phyloP scores from a whole-genome alignment of 2,888 invertebrate genomes.

The Drosophila birchii region DNA sequence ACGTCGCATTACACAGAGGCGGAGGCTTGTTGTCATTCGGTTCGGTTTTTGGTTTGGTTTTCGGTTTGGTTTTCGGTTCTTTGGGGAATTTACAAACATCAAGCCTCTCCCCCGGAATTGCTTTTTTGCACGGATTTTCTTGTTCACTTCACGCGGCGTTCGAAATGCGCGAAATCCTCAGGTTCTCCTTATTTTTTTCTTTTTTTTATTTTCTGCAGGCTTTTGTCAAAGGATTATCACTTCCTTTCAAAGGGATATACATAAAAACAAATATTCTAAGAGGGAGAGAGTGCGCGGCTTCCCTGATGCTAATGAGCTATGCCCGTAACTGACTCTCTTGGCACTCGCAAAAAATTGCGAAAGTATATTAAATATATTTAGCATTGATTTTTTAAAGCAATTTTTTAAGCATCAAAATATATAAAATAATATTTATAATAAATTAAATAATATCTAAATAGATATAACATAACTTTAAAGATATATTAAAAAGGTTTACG shows the following conservation, averaged over 20 bases:
- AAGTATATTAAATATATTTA: background rate
- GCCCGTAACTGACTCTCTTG: constrained; percentile 18
- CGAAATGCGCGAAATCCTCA: constrained; percentile 67
- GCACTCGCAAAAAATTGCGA: background rate
- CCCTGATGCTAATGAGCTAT: constrained; percentile 34
- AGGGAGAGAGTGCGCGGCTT: background rate
- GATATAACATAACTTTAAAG: background rate
- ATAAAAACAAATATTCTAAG: background rate
- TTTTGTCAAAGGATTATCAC: constrained; percentile 80
- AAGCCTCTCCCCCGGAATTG: constrained; percentile 16
- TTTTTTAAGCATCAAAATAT: background rate
- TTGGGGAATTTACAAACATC: constrained; percentile 59
- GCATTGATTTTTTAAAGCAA: background rate
- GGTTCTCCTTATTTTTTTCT: constrained; percentile 16
- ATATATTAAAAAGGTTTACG: background rate
- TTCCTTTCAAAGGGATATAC: constrained; percentile 45
- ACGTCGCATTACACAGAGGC: constrained; percentile 70
- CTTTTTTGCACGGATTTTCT: constrained; percentile 54
- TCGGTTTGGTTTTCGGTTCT: constrained; percentile 37
- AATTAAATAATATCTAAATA: background rate
- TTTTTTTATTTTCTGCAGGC: constrained; percentile 20
- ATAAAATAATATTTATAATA: background rate
- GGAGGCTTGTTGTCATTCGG: constrained; percentile 57
- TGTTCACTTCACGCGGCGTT: constrained; percentile 46
- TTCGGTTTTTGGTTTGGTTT: constrained; percentile 2